phyloP scores from a whole-genome alignment of 2,113 vertebrate genomes.

The Xenopus laevis region DNA sequence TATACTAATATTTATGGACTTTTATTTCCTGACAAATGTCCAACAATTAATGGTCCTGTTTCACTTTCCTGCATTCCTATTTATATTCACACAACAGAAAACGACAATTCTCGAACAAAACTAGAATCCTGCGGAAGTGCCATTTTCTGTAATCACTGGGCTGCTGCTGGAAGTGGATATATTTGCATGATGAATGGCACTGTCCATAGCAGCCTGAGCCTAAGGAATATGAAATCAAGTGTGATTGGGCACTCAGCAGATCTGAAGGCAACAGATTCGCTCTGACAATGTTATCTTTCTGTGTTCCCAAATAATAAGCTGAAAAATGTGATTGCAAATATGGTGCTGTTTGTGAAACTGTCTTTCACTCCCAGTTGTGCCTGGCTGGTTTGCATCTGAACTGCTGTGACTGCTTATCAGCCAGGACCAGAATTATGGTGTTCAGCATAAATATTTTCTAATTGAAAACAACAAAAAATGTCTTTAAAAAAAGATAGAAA shows the following conservation, averaged over 20 bases:
- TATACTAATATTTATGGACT: no score
- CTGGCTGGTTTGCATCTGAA: constrained; percentile 49
- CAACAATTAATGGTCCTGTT: no score
- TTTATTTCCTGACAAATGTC: no score
- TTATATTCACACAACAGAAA: neutral
- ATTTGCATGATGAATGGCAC: constrained; percentile 65
- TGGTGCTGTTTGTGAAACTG: constrained; percentile 58
- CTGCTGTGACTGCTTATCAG: constrained; percentile 5
- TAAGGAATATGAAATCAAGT: constrained; percentile 76
- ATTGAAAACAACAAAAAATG: no score
- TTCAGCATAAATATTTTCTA: constrained; percentile 1
- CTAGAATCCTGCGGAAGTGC: constrained; percentile 14
- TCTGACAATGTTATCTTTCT: constrained; percentile 62
- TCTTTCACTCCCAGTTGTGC: constrained; percentile 58
- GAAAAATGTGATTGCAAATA: constrained; percentile 59
- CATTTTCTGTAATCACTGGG: constrained; percentile 1
- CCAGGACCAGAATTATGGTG: neutral
- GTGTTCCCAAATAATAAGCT: constrained; percentile 77
- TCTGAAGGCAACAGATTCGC: constrained; percentile 65
- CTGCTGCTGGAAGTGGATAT: neutral
- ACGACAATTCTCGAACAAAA: neutral
- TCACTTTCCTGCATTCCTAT: no score
- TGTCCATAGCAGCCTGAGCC: neutral
- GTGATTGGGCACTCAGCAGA: constrained; percentile 70
- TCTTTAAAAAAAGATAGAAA: no score